Evolutionary conservation across 2,113 vertebrate species (phyloP).

Genomic region (Xenopus laevis): DNA sequence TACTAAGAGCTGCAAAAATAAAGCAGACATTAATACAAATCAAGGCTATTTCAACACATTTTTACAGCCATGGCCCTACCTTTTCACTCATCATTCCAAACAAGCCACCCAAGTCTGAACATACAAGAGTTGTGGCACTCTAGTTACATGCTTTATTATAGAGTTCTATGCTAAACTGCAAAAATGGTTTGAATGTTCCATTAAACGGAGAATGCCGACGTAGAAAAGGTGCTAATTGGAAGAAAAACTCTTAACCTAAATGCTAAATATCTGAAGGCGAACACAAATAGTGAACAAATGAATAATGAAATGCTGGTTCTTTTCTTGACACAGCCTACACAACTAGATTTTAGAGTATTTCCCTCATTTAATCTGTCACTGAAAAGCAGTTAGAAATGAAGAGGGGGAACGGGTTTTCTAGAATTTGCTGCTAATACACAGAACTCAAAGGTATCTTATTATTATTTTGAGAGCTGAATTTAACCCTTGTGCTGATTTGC

Average conservation of each 20-base stretch:
- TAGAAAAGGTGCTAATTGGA: constrained; percentile 39
- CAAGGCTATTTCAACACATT: too few species aligned
- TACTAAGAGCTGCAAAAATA: too few species aligned
- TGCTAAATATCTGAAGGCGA: constrained; percentile 30
- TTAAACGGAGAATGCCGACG: constrained; percentile 4
- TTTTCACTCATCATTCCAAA: too few species aligned
- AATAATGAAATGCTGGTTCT: constrained; percentile 27
- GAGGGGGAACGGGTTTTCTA: constrained; percentile 4
- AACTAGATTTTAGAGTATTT: constrained; percentile 28
- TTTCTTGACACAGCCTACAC: constrained; percentile 37
- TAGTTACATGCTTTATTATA: too few species aligned
- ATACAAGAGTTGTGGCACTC: too few species aligned
- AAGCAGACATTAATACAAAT: too few species aligned
- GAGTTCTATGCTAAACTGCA: not conserved
- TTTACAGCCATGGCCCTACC: too few species aligned
- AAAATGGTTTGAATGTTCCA: not conserved
- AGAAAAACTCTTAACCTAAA: constrained; percentile 33
- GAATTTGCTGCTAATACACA: not conserved
- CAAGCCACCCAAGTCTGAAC: too few species aligned
- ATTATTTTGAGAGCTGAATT: too few species aligned
- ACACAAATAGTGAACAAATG: constrained; percentile 38
- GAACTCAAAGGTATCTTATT: not conserved
- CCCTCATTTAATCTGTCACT: constrained; percentile 21
- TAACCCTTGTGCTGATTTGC: too few species aligned
- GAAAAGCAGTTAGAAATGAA: constrained; percentile 10